A percentile compares a stretch with the other conserved stretches of the same genome.
These are phyloP conservation scores for Aurelia coerulea DNA, from an alignment of 30 jellyfish, hydroid and myxozoan species.

Conservation along the genomic window DNA sequence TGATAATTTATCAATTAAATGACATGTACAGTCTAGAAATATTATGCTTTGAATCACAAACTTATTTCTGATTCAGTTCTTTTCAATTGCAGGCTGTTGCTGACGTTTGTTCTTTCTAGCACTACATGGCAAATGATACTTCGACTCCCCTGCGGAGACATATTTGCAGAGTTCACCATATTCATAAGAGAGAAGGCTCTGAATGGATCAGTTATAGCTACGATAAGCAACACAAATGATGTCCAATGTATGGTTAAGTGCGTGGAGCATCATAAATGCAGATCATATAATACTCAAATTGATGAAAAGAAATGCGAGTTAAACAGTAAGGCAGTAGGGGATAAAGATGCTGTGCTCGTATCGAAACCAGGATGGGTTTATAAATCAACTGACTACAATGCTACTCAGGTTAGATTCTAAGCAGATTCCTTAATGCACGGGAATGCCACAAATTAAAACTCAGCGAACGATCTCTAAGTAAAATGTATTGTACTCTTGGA, in stretches of 20 bases:
- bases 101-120: neutral
- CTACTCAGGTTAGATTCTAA: neutral
- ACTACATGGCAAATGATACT: conserved; percentile 7
- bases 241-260: conserved; percentile 16
- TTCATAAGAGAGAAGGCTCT: neutral
- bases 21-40: too few species aligned
- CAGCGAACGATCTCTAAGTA: too few species aligned
- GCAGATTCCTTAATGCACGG: too few species aligned
- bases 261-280: conserved; percentile 1
- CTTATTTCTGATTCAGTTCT: too few species aligned
- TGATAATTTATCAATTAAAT: too few species aligned
- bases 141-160: conserved; percentile 23
- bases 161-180: conserved; percentile 3
- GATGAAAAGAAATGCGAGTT: neutral
- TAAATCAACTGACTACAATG: conserved; percentile 12
- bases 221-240: neutral
- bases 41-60: too few species aligned
- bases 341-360: neutral
- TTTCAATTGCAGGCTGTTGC: neutral
- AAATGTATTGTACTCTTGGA: too few species aligned
- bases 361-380: conserved; percentile 6
- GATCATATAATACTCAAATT: conserved; percentile 1
- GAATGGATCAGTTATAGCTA: neutral
- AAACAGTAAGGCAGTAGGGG: neutral
- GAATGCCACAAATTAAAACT: too few species aligned